phyloP scores from a whole-genome alignment of 2,888 invertebrate genomes.

The Drosophila falleni region DNA sequence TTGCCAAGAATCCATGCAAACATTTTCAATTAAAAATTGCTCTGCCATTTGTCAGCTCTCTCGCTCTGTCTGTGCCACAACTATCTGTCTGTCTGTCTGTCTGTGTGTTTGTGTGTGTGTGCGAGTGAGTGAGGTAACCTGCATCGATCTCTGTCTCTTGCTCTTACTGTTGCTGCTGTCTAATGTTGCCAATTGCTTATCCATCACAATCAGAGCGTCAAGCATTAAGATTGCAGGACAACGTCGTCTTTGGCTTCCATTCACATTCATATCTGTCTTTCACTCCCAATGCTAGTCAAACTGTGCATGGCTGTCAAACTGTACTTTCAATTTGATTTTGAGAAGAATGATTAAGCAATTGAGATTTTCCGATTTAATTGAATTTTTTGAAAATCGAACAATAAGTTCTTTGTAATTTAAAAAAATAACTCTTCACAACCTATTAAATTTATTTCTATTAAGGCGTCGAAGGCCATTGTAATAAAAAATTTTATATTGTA shows the following conservation, averaged over 20 bases:
- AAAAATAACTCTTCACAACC: neutral
- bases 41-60: constrained; percentile 71
- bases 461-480: no score
- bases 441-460: no score
- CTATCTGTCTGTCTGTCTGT: no score
- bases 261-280: constrained; percentile 61
- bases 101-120: no score
- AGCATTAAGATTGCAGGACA: constrained; percentile 53
- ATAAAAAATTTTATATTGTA: no score
- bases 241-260: constrained; percentile 60
- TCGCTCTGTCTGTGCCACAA: constrained; percentile 4
- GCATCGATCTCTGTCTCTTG: neutral
- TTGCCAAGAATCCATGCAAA: constrained; percentile 78
- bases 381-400: neutral
- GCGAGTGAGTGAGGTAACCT: constrained; percentile 1
- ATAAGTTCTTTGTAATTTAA: neutral
- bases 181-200: constrained; percentile 74
- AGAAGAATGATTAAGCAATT: no score
- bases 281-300: constrained; percentile 40
- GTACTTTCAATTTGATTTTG: constrained; percentile 2
- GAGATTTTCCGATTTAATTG: neutral
- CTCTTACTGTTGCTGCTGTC: constrained; percentile 38
- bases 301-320: constrained; percentile 31
- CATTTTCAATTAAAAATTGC: constrained; percentile 80
- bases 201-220: constrained; percentile 78